Percentiles rank a stretch among this genome's conserved stretches.
phyloP scores from a whole-genome alignment of 2,113 vertebrate species.

The Vireo altiloquus region DNA sequence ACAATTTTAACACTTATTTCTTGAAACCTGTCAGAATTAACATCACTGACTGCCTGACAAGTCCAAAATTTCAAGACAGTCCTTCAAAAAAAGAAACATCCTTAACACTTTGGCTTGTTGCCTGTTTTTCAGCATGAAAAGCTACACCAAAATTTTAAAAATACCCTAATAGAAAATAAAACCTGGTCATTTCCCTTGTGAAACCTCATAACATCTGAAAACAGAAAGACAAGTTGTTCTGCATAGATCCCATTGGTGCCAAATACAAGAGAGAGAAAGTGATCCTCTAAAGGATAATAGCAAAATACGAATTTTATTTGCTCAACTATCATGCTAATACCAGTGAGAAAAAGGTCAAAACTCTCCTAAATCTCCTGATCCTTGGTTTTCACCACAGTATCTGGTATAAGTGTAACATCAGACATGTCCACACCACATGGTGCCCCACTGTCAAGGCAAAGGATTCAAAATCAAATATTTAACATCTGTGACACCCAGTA shows the following conservation, averaged over 20 bases:
- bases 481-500: not conserved
- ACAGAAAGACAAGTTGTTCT: not conserved
- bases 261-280: not conserved
- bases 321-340: not conserved
- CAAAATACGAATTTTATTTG: not conserved
- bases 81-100: not conserved
- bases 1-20: not conserved
- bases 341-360: not conserved
- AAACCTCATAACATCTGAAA: not conserved
- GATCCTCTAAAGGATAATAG: not conserved
- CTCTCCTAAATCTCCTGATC: not conserved
- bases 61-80: not conserved
- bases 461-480: not conserved
- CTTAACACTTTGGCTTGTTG: not conserved
- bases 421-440: not conserved
- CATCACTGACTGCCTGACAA: not conserved
- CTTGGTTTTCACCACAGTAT: accelerated
- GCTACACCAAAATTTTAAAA: not conserved
- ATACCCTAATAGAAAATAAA: not conserved
- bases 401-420: not conserved
- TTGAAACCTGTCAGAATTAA: not conserved
- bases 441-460: not conserved
- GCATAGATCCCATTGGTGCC: not conserved
- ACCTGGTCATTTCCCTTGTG: not conserved
- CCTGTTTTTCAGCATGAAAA: not conserved